A percentile compares a stretch with the other conserved stretches of the same genome.
phyloP scores from a whole-genome alignment of 2,797 vertebrate species.

The Parotocinclus haroldoi region DNA sequence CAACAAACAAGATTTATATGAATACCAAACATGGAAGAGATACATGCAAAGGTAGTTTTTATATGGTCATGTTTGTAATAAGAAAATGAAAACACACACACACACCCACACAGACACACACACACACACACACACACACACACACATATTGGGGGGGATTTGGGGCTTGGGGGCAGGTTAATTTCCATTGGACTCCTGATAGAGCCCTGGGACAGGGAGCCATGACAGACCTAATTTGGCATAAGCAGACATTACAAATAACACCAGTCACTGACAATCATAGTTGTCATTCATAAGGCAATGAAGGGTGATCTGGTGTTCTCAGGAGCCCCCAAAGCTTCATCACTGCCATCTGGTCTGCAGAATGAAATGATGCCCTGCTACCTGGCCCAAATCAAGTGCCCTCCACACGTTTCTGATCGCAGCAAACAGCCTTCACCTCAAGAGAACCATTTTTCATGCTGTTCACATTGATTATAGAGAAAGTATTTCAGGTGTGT shows the following conservation, averaged over 20 bases:
- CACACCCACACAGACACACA: not conserved
- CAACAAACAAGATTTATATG: not conserved
- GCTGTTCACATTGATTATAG: constrained; percentile 28
- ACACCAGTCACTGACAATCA: constrained; percentile 35
- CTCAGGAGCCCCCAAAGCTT: constrained; percentile 20
- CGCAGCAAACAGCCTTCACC: constrained; percentile 36
- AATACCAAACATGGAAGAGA: not conserved
- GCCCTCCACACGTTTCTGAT: constrained; percentile 23
- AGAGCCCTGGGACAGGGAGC: constrained; percentile 9
- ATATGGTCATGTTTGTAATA: not conserved
- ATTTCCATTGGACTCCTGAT: constrained; percentile 17
- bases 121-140: not conserved
- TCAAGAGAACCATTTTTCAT: constrained; percentile 28
- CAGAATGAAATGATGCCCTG: constrained; percentile 34
- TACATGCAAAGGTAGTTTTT: not conserved
- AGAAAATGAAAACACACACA: not conserved
- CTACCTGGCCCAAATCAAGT: constrained; percentile 33
- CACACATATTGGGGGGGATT: not conserved
- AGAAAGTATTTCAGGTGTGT: constrained; percentile 21
- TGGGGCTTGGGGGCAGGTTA: constrained; percentile 21
- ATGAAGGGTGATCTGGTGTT: constrained; percentile 24
- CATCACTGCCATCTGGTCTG: constrained; percentile 28
- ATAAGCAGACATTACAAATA: constrained; percentile 33
- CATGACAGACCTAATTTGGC: constrained; percentile 38
- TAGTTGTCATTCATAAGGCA: constrained; percentile 11